Percentiles rank a stretch among this genome's conserved stretches.
Conservation (phyloP, 2,888 invertebrate genomes). For the Caradrina clavipalpis region DNA sequence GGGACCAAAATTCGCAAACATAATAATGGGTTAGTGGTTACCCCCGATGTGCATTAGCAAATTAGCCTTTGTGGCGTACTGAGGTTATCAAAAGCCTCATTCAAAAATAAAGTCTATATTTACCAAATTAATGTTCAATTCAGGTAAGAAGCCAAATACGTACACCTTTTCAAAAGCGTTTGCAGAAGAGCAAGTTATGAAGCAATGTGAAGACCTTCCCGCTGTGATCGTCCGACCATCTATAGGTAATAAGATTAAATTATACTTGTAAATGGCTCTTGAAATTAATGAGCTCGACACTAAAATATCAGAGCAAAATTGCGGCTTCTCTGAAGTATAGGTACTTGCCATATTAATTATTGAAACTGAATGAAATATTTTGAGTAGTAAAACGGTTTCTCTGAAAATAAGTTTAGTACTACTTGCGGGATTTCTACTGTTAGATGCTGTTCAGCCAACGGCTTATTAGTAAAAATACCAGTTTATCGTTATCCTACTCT, state of each 20-base stretch:
- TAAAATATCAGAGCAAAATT: constrained; percentile 15
- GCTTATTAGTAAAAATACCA: neutral
- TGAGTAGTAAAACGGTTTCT: neutral
- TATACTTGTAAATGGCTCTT: constrained; percentile 1
- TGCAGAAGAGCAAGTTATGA: constrained; percentile 61
- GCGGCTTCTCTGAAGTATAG: neutral
- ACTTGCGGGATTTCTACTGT: neutral
- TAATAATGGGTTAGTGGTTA: neutral
- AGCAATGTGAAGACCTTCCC: constrained; percentile 51
- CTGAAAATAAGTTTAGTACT: neutral
- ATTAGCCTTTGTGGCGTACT: neutral
- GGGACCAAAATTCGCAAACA: too few relatives aligned
- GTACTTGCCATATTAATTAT: neutral
- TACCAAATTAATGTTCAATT: neutral
- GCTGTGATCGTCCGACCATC: constrained; percentile 63
- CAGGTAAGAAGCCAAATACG: constrained; percentile 65
- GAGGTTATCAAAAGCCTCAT: neutral
- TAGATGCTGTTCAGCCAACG: neutral
- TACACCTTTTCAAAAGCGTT: constrained; percentile 66
- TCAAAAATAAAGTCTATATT: neutral
- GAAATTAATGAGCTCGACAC: constrained; percentile 10
- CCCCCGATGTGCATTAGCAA: constrained; percentile 12
- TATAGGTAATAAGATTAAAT: constrained; percentile 44
- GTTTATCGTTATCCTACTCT: too few relatives aligned
- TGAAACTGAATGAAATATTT: neutral